phyloP scores from a whole-genome alignment of 64 coral and sea anemone species.

The Actinia equina region DNA sequence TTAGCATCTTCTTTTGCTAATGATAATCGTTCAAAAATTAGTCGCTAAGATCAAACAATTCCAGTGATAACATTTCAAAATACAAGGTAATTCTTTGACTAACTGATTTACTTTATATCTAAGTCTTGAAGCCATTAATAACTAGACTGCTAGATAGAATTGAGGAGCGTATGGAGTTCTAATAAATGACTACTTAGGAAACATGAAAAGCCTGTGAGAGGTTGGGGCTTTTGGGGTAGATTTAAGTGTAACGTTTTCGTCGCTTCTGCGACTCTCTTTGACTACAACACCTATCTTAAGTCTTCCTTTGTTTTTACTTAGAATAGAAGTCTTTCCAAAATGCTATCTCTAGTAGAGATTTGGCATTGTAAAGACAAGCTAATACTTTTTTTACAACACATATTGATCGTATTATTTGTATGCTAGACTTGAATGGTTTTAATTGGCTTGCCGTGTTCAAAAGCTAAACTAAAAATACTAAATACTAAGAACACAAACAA shows the following conservation, averaged over 20 bases:
- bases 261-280: not conserved
- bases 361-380: constrained; percentile 7
- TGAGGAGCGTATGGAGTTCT: not conserved
- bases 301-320: not conserved
- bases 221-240: not conserved
- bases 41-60: not conserved
- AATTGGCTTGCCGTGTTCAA: constrained; percentile 12
- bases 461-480: not conserved
- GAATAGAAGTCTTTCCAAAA: constrained; percentile 3
- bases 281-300: not conserved
- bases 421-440: constrained; percentile 9
- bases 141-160: constrained; percentile 8
- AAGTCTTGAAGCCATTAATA: constrained; percentile 8
- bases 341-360: constrained; percentile 11
- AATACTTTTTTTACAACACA: constrained; percentile 10
- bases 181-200: constrained; percentile 24
- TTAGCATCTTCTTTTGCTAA: not conserved
- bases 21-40: not conserved
- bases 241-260: not conserved
- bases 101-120: constrained; percentile 7
- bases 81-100: not conserved
- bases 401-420: constrained; percentile 16
- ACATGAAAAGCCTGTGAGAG: constrained; percentile 11
- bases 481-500: not conserved
- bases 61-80: not conserved